Percentiles rank a stretch among this genome's conserved stretches.
phyloP scores from a whole-genome alignment of 2,888 invertebrate genomes.

The Chouioia cunea region DNA sequence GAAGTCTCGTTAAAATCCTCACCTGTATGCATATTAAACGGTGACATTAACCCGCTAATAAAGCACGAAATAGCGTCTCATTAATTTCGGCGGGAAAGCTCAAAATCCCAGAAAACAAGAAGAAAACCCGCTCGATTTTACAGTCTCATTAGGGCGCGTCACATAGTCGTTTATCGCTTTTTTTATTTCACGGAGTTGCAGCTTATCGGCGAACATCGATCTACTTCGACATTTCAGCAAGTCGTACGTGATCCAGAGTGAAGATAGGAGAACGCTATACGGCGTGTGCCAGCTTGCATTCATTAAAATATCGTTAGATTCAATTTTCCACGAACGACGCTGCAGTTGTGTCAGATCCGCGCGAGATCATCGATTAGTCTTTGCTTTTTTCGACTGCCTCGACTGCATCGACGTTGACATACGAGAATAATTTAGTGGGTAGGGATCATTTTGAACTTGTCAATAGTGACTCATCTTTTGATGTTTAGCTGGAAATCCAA shows the following conservation, averaged over 20 bases:
- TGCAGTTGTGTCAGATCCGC: constrained; percentile 16
- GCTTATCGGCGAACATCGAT: constrained; percentile 8
- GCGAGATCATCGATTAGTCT: constrained; percentile 20
- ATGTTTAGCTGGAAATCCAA: too few relatives aligned
- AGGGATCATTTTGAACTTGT: neutral
- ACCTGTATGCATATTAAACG: constrained; percentile 5
- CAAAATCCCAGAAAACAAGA: constrained; percentile 16
- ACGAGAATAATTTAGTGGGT: constrained; percentile 1
- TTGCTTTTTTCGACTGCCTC: neutral
- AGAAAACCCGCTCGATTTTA: constrained; percentile 21
- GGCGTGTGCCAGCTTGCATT: constrained; percentile 21
- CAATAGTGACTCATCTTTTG: neutral
- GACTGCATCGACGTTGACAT: neutral
- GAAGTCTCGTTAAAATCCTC: too few relatives aligned
- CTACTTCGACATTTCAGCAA: constrained; percentile 11
- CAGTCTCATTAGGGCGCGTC: constrained; percentile 31
- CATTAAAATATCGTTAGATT: constrained; percentile 45
- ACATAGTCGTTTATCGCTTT: constrained; percentile 18
- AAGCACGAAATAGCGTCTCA: neutral
- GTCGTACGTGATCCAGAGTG: constrained; percentile 2
- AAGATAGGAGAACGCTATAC: neutral
- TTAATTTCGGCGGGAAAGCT: constrained; percentile 9
- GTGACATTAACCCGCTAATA: neutral
- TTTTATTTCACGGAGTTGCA: too few relatives aligned
- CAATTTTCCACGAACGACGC: constrained; percentile 20